Base-by-base conservation (phyloP, 2,888 invertebrate genomes). In the Brassicogethes aeneus region DNA sequence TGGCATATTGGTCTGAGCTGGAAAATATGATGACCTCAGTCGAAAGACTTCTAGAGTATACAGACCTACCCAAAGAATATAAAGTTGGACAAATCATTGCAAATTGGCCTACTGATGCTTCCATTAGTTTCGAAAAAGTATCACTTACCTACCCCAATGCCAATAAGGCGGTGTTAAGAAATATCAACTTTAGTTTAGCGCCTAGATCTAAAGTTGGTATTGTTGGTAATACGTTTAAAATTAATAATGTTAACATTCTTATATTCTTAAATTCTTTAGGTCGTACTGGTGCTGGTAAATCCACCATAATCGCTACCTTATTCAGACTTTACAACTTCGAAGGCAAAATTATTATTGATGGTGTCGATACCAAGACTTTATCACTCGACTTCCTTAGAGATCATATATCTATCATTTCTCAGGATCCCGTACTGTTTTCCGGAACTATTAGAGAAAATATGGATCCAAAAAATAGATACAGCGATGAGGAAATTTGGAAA, bases 1-100 rank as follows among this genome's bases (percentile, higher is more conserved):
- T 78, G 34, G 72, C 92, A 3, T 91, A 93, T 64, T 90, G 90
- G 53, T 88, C 93, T 0, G 93, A 93, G 63, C 64, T 65, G 3
- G 67, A 67, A 63, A 90, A 87, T 57, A 82, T 80, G 51, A 87
- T 90, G 88, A 89, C 87, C 2, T 83, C 87, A 3, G 91, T 94
- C 0, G 95, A 96, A 68, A 77, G 93, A 65, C 76, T 85, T 1
- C 41, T 64, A 34, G 68, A 68, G 51, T 67, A 68, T 40, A 61
- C 73, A 1, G 64, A 71, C 13, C 56, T 80, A 3, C 65, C 70
- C 41, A 54, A 57, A 14, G 71, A 72, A 51, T 46, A 49, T 5
- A 48, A 41, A 2, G 38, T 40, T 17, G 61, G 61, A 2, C 30
- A 37, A 3, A 17, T 41, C 54, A 75, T 78, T 14, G 69, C 73